A percentile compares a stretch with the other conserved stretches of the same genome.
phyloP scores from a whole-genome alignment of 53 echinoderm and acorn worm species.

The Echinarachnius parma region DNA sequence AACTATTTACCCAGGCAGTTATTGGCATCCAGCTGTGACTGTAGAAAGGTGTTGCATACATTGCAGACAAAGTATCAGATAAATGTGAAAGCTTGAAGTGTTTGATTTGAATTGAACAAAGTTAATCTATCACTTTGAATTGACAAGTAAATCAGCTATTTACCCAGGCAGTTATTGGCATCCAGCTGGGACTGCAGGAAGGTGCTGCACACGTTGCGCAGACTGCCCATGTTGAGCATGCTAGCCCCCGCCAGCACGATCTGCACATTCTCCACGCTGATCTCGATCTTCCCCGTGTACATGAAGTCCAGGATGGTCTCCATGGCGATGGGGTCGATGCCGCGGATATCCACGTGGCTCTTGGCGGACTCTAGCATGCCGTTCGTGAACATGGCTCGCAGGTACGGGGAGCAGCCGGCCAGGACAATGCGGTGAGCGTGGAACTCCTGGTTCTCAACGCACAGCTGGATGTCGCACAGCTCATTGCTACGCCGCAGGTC shows the following conservation, averaged over 20 bases:
- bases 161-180: constrained; percentile 95
- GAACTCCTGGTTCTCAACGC: constrained; percentile 85
- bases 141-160: too few species aligned
- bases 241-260: constrained; percentile 95
- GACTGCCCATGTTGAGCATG: constrained; percentile 93
- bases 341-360: constrained; percentile 88
- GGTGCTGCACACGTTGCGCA: constrained; percentile 95
- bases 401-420: constrained; percentile 98
- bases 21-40: constrained; percentile 91
- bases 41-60: constrained; percentile 83
- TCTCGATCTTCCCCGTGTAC: constrained; percentile 96
- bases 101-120: too few species aligned
- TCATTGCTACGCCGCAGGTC: constrained; percentile 76
- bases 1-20: constrained; percentile 94
- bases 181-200: constrained; percentile 96
- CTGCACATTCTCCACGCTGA: constrained; percentile 97
- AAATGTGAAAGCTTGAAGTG: too few species aligned
- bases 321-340: constrained; percentile 98
- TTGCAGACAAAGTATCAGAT: too few species aligned
- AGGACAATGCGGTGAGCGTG: constrained; percentile 91
- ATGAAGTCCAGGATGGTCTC: constrained; percentile 95
- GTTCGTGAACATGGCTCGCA: constrained; percentile 98
- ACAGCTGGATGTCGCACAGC: constrained; percentile 87
- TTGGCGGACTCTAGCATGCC: constrained; percentile 97
- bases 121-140: too few species aligned